phyloP scores from a whole-genome alignment of 2,888 invertebrate species.

The Antheraea yamamai region DNA sequence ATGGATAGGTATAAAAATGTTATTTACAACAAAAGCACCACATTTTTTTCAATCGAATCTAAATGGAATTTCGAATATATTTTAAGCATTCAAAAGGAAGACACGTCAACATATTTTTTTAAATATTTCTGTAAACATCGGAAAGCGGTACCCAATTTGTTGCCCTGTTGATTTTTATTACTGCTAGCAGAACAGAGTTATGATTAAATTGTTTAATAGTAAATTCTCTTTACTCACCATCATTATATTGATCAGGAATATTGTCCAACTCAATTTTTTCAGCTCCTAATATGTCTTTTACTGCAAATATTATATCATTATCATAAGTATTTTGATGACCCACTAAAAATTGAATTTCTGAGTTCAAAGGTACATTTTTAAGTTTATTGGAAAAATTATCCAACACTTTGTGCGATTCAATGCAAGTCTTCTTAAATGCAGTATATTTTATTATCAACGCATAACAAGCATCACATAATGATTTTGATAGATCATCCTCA shows the following conservation, averaged over 20 bases:
- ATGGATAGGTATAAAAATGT: too few relatives aligned
- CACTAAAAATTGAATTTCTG: conserved; percentile 9
- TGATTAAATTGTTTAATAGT: neutral
- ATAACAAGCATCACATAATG: conserved; percentile 64
- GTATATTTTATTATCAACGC: conserved; percentile 55
- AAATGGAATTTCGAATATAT: too few relatives aligned
- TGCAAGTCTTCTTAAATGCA: conserved; percentile 66
- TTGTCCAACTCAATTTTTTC: conserved; percentile 8
- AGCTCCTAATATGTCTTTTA: neutral
- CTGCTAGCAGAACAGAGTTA: neutral
- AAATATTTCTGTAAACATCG: too few relatives aligned
- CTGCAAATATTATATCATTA: neutral
- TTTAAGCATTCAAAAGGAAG: too few relatives aligned
- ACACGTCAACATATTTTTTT: too few relatives aligned
- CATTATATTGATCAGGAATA: neutral
- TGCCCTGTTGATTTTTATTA: neutral
- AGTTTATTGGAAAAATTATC: conserved; percentile 37
- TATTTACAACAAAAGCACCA: too few relatives aligned
- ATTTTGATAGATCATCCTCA: conserved; percentile 60
- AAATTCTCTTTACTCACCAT: conserved; percentile 28
- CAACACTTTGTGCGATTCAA: conserved; percentile 61
- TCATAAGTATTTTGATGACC: conserved; percentile 12
- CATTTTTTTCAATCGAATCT: too few relatives aligned
- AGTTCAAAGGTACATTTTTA: conserved; percentile 32
- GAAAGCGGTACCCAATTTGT: neutral